These are phyloP conservation scores for Cephus pygmeus DNA, from an alignment of 2,888 invertebrate species.

Conservation along the genomic window DNA sequence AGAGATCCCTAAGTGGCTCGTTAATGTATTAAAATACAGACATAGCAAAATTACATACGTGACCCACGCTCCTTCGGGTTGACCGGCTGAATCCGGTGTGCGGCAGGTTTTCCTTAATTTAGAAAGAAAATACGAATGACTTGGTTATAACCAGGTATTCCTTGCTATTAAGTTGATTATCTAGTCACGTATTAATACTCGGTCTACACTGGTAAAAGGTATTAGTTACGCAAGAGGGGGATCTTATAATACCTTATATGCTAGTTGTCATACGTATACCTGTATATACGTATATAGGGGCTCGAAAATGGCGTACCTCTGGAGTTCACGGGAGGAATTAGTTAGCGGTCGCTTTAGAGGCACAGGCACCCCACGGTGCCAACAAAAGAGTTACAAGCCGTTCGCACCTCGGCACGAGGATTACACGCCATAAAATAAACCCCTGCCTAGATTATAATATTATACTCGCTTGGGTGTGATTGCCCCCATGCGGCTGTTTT, in stretches of 20 bases:
- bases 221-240: not conserved
- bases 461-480: slow-evolving; percentile 34
- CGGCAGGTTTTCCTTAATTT: not conserved
- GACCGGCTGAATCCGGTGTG: slow-evolving; percentile 28
- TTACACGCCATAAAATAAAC: slow-evolving; percentile 62
- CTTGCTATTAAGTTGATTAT: not conserved
- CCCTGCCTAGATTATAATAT: slow-evolving; percentile 58
- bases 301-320: not conserved
- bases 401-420: slow-evolving; percentile 63
- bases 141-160: not conserved
- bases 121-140: not conserved
- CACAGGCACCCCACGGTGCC: slow-evolving; percentile 57
- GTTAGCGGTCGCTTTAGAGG: slow-evolving; percentile 57
- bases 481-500: not conserved
- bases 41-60: slow-evolving; percentile 24
- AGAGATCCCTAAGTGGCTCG: slow-evolving; percentile 46
- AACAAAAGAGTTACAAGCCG: slow-evolving; percentile 62
- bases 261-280: not conserved
- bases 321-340: slow-evolving; percentile 53
- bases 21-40: slow-evolving; percentile 52
- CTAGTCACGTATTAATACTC: not conserved
- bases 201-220: not conserved
- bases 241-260: not conserved
- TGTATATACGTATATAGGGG: not conserved
- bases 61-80: slow-evolving; percentile 30